Evolutionary conservation across 2,888 invertebrate species (phyloP).

Genomic region (Magallana nippona): DNA sequence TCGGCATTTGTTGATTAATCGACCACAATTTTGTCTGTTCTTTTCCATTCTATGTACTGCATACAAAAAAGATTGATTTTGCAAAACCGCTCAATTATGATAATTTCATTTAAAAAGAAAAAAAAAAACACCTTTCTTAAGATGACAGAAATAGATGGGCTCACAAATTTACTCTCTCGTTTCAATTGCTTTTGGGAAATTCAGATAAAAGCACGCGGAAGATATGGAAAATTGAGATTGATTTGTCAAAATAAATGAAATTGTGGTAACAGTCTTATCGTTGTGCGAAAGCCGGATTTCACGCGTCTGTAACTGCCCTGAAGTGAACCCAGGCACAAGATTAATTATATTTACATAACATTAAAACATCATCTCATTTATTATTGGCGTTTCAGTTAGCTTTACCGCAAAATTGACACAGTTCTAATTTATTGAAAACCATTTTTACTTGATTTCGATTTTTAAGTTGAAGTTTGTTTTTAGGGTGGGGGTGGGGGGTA

Average conservation of each 20-base stretch:
- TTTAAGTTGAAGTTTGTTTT: not conserved
- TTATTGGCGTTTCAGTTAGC: not conserved
- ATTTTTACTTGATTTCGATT: not conserved
- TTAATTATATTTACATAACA: slow-evolving; percentile 32
- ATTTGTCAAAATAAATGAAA: slow-evolving; percentile 5
- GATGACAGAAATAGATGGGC: not conserved
- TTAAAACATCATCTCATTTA: slow-evolving; percentile 19
- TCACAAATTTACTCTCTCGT: not conserved
- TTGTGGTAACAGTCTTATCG: not conserved
- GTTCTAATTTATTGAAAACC: slow-evolving; percentile 6
- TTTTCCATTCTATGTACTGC: no score
- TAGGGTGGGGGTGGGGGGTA: not conserved
- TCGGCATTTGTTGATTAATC: no score
- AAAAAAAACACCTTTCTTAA: not conserved
- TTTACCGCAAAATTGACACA: slow-evolving; percentile 2
- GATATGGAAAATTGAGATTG: slow-evolving; percentile 23
- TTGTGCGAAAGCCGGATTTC: slow-evolving; percentile 8
- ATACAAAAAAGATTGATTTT: not conserved
- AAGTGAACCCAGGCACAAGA: slow-evolving; percentile 6
- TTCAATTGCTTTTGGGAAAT: not conserved
- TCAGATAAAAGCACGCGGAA: slow-evolving; percentile 7
- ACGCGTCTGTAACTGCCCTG: not conserved
- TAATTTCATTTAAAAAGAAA: not conserved
- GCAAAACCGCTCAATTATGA: not conserved
- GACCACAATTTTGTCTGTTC: no score